Evolutionary conservation across 2,113 vertebrate genomes (phyloP), one percentile per base, ranked within the genome.

Genomic region (Elephantulus edwardii): DNA sequence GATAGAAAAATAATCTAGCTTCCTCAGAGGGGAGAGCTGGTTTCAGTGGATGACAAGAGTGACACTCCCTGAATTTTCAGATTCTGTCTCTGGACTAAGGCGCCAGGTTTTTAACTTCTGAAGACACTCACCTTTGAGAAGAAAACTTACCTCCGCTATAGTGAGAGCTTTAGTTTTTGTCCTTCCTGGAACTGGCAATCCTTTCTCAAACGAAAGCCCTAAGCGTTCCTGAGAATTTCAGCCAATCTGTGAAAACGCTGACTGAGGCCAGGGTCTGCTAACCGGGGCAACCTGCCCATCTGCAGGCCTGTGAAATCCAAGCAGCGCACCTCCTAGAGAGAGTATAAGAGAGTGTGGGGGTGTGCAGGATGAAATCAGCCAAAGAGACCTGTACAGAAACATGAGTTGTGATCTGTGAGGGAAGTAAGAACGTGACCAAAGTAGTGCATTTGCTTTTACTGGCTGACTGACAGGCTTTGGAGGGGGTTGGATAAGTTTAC

Each of bases 401-500:
- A 38, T 17, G 83, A 91, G 30, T 38, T 62, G 72, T 58, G 62
- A 82, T 50, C 64, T 46, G 33, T 20, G 42, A 90, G 66, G 50
- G 78, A 85, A 86, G 35, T 38, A 79, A 86, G 64, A 48, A 92
- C 42, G 5, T 28, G 46, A 52, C 76, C 68, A 60, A 76, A 94
- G 74, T 4, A 58, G 79, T 4, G 35, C 72, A 16, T 78, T 77
- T 92, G 70, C 70, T 93, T 90, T 92, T 60, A 46, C 72, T 93
- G 77, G 88, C 62, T 74, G 44, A 54, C 56, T 66, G 75, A 86
- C 84, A 94, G 62, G 50, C 40, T 92, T 76, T 75, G 70, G 85
- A 76, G 54, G 11, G 52, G 28, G 8, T 30, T 6, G 74, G 79
- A 46, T 84, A 77, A 12, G 9, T 88, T 85, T 83, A 60, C 66